Base-by-base conservation (phyloP, 2,113 vertebrate species). In the Himantopus leucocephalus region DNA sequence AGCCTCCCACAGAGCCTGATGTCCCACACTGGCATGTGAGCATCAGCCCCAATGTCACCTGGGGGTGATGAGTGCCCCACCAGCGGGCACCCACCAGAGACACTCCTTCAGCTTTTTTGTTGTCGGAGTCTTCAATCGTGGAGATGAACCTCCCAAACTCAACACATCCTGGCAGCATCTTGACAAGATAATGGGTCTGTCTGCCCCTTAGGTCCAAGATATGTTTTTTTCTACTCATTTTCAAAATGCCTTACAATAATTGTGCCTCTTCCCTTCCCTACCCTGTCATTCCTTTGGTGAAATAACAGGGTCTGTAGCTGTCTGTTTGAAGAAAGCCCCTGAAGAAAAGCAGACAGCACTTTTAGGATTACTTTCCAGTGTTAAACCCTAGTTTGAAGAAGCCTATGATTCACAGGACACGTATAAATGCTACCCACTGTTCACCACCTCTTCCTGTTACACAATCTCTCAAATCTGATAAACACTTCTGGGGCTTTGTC, bases 401-500 rank as follows among this genome's bases (percentile, higher is more conserved):
- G 35, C 74, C 74, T 83, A 80, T 92, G 92, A 92, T 93, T 96
- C 94, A 96, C 82, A 93, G 70, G 80, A 56, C 66, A 39, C 2
- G 2, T 66, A 86, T 90, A 86, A 96, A 90, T 74, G 30, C 85
- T 95, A 56, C 90, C 59, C 74, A 84, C 79, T 86, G 29, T 68
- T 96, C 91, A 77, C 79, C 72, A 88, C 60, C 68, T 93, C 85
- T 93, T 6, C 35, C 88, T 96, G 47, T 94, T 96, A 96, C 10
- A 93, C 82, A 94, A 27, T 76, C 81, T 92, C 81, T 90, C 41
- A 73, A 66, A 85, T 94, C 50, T 93, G 75, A 83, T 94, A 91
- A 96, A 96, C 68, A 68, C 50, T 92, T 90, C 62, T 68, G 79
- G 81, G 32, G 87, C 85, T 96, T 96, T 96, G 95, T 96, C 85